Base-by-base conservation (phyloP, 2,888 invertebrate genomes). In the Drosophila pegasa region DNA sequence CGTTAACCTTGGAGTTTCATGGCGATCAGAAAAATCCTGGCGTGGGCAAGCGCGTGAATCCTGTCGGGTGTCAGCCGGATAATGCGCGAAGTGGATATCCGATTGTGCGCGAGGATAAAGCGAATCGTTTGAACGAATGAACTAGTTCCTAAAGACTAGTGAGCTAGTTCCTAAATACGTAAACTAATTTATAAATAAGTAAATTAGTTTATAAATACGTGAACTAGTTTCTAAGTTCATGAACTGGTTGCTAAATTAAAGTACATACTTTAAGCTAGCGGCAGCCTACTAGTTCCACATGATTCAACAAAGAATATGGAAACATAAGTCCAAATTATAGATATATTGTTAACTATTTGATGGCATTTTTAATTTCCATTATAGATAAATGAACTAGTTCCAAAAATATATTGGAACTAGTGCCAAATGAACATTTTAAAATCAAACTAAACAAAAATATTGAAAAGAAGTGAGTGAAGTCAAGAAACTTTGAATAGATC, bases 1-100 rank as follows among this genome's bases (percentile, higher is more conserved):
- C 98, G 96, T 95, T 98, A 91, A 98, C 98, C 93, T 98, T 97
- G 92, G 96, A 95, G 94, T 87, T 80, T 12, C 78, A 88, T 22
- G 77, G 82, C 27, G 80, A 73, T 56, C 86, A 87, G 31, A 47
- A 10, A 0, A 86, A 83, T 63, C 74, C 67, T 0, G 87, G 80
- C 43, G 48, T 14, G 1, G 66, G 40, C 0, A n/a, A 14, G 1
- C 20, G 55, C 0, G 66, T 50, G 0, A 7, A 20, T 0, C 38
- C 62, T 0, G 40, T 50, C 4, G 52, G 20, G 9, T 20, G 33
- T 8, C n/a, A 12, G 2, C 20, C 16, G 3, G 88, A 87, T 8
- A 48, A 45, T 0, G 81, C 63, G 0, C 16, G 7, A 7, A 82
- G 81, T 9, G 81, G 86, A 0, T 33, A 22, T 18, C 81, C 88